These are phyloP conservation scores for Macaca fascicularis DNA, from an alignment of 2,113 vertebrate species.

Conservation along the genomic window DNA sequence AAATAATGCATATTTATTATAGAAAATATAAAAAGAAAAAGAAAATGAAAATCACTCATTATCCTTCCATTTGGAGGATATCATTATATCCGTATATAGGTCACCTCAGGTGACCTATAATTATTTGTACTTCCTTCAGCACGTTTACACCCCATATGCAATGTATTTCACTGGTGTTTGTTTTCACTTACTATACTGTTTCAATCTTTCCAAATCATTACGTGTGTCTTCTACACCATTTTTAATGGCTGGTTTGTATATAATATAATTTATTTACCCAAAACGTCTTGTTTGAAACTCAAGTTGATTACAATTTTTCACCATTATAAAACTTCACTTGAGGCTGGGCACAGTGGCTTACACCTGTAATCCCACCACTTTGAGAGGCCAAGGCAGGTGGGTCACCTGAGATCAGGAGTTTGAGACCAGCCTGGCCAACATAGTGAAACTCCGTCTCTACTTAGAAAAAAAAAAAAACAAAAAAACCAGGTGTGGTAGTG, in stretches of 20 bases:
- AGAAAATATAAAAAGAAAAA: conserved; percentile 29
- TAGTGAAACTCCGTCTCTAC: too few species aligned
- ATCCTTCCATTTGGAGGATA: background rate
- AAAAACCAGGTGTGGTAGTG: too few species aligned
- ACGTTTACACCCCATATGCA: background rate
- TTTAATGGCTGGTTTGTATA: background rate
- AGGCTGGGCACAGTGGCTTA: background rate
- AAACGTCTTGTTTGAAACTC: background rate
- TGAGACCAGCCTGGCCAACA: too few species aligned
- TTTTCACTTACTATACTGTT: conserved; percentile 9
- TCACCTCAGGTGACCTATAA: background rate
- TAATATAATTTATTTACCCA: conserved; percentile 18
- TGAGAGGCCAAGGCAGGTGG: too few species aligned
- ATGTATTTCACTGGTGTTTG: background rate
- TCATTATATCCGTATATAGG: background rate
- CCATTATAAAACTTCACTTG: background rate
- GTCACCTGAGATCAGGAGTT: too few species aligned
- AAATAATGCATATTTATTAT: conserved; percentile 8
- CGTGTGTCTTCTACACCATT: background rate
- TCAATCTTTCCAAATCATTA: background rate
- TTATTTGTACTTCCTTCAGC: background rate
- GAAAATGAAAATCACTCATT: background rate
- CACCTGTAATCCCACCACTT: too few species aligned
- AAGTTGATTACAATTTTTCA: conserved; percentile 7
- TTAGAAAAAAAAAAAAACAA: too few species aligned